These are phyloP conservation scores for Periparus ater DNA, from an alignment of 2,797 vertebrate species.

Conservation along the genomic window DNA sequence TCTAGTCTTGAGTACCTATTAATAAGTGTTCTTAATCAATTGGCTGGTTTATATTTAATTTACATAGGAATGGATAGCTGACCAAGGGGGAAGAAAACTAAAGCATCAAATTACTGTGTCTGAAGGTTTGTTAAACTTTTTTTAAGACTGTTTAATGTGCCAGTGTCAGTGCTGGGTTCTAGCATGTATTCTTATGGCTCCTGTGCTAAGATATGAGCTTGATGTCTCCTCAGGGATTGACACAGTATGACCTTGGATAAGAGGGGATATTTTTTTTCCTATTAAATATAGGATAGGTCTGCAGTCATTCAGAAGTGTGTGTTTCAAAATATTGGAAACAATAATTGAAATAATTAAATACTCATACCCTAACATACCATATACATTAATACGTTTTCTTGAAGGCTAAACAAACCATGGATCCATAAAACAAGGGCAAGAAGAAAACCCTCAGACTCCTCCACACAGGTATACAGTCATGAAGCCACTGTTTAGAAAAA, in stretches of 20 bases:
- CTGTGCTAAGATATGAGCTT: not conserved
- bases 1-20: not conserved
- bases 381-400: not conserved
- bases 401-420: not conserved
- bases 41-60: not conserved
- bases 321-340: not conserved
- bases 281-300: not conserved
- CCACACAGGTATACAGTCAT: not conserved
- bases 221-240: not conserved
- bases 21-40: not conserved
- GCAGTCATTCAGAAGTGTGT: not conserved
- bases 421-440: not conserved
- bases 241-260: not conserved
- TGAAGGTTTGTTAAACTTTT: not conserved
- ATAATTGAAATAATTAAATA: not conserved
- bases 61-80: not conserved
- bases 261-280: not conserved
- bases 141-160: not conserved
- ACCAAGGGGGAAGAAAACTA: constrained; percentile 1
- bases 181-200: not conserved
- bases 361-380: not conserved
- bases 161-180: not conserved
- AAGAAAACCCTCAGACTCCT: not conserved
- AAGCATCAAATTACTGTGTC: not conserved
- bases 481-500: not conserved